A percentile compares a stretch with the other conserved stretches of the same genome.
phyloP scores from a whole-genome alignment of 2,888 invertebrate genomes.

The Pecten maximus region DNA sequence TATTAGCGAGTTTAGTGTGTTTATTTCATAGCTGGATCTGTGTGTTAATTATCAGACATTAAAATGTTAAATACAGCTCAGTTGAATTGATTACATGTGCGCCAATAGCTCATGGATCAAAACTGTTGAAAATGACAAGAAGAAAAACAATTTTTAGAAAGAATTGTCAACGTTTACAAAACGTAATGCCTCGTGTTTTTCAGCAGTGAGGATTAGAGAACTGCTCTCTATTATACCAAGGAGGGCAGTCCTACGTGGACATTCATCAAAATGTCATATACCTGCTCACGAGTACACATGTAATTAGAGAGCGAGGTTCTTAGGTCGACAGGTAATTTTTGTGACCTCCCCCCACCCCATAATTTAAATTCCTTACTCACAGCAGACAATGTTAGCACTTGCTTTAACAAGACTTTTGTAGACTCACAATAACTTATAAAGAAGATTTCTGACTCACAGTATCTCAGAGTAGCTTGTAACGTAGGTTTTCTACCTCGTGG shows the following conservation, averaged over 20 bases:
- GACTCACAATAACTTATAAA: background rate
- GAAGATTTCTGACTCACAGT: background rate
- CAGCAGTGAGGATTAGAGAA: background rate
- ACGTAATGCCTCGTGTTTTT: too few relatives aligned
- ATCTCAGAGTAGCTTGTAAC: background rate
- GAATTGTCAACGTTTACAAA: too few relatives aligned
- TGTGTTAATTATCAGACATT: too few relatives aligned
- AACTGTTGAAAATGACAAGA: too few relatives aligned
- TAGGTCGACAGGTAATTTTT: background rate
- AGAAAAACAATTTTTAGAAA: too few relatives aligned
- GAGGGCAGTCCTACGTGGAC: background rate
- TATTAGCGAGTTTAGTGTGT: too few relatives aligned
- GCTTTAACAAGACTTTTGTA: background rate
- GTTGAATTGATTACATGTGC: too few relatives aligned
- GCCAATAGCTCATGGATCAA: too few relatives aligned
- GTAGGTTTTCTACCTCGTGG: too few relatives aligned
- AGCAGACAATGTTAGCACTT: background rate
- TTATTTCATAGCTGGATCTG: too few relatives aligned
- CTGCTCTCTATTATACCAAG: background rate
- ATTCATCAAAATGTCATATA: conserved; percentile 5
- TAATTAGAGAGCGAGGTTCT: background rate
- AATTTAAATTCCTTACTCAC: conserved; percentile 4
- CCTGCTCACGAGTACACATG: background rate
- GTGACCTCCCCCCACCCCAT: conserved; percentile 17
- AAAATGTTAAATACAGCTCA: too few relatives aligned